Conservation (phyloP, 1,140 invertebrate species). For the Drosophila pseudoananassae region DNA sequence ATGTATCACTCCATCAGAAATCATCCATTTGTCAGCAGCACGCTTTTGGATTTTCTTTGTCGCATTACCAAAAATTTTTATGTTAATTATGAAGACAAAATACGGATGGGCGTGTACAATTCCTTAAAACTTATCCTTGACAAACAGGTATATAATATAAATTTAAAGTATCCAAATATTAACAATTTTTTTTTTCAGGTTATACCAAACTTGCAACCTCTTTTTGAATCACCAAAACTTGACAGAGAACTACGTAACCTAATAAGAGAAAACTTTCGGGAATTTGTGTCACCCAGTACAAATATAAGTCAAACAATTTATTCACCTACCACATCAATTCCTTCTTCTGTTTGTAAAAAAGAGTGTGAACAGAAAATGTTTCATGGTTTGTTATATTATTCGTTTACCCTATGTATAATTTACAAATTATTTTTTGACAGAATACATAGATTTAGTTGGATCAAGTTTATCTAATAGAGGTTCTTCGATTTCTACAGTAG, state of each 20-base stretch:
- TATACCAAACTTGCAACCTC: conserved; percentile 92
- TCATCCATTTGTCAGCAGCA: conserved; percentile 97
- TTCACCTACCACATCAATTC: conserved; percentile 45
- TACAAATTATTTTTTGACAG: conserved; percentile 29
- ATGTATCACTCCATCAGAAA: conserved; percentile 99
- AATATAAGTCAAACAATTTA: conserved; percentile 61
- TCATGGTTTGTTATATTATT: conserved; percentile 12
- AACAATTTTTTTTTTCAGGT: conserved; percentile 50
- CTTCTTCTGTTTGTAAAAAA: conserved; percentile 60
- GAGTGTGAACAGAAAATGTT: conserved; percentile 63
- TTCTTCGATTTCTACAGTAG: conserved; percentile 34
- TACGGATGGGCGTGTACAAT: conserved; percentile 94
- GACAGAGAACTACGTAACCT: conserved; percentile 94
- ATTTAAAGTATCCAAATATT: neutral
- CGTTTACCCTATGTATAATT: neutral
- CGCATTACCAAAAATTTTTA: conserved; percentile 97
- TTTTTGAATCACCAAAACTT: conserved; percentile 97
- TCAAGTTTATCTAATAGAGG: conserved; percentile 22
- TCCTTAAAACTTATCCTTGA: conserved; percentile 97
- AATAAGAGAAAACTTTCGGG: conserved; percentile 95
- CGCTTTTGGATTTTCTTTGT: conserved; percentile 97
- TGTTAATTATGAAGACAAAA: conserved; percentile 92
- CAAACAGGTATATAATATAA: conserved; percentile 89
- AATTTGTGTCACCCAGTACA: conserved; percentile 91
- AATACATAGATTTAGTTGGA: conserved; percentile 44